phyloP scores from a whole-genome alignment of 2,888 invertebrate species.

The Calameuta pallipes region DNA sequence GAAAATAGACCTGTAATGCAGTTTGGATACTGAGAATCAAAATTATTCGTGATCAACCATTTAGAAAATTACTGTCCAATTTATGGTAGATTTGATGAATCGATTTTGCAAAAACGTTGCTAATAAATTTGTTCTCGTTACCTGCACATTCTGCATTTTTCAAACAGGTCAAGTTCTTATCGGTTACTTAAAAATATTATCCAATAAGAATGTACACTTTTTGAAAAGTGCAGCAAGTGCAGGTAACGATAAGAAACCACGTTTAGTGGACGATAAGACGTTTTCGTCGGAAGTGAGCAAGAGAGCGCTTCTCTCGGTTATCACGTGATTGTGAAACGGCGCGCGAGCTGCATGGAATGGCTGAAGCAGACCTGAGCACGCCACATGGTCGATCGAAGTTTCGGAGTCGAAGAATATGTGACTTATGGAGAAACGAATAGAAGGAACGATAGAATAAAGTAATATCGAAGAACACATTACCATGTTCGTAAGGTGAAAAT shows the following conservation, averaged over 20 bases:
- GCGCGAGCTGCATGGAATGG: conserved; percentile 42
- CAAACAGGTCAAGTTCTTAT: too few species aligned
- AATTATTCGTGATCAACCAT: background rate
- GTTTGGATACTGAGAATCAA: too few species aligned
- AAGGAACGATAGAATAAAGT: background rate
- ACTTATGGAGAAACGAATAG: background rate
- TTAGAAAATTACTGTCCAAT: background rate
- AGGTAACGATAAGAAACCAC: too few species aligned
- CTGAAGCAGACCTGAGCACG: conserved; percentile 11
- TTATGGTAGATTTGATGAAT: background rate
- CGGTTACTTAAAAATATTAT: too few species aligned
- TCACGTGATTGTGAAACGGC: conserved; percentile 10
- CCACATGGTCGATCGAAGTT: conserved; percentile 36
- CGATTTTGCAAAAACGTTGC: too few species aligned
- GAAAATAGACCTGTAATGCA: too few species aligned
- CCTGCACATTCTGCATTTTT: too few species aligned
- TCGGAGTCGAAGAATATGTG: background rate
- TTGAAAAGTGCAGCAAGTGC: too few species aligned
- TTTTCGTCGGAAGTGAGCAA: background rate
- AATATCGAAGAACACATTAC: conserved; percentile 69
- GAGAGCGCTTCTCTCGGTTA: background rate
- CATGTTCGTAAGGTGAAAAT: conserved; percentile 99
- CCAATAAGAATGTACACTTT: too few species aligned
- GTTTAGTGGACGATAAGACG: too few species aligned
- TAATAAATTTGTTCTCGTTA: too few species aligned